These are phyloP conservation scores for Marmota monax DNA, from an alignment of 2,113 vertebrate genomes.

Conservation along the genomic window DNA sequence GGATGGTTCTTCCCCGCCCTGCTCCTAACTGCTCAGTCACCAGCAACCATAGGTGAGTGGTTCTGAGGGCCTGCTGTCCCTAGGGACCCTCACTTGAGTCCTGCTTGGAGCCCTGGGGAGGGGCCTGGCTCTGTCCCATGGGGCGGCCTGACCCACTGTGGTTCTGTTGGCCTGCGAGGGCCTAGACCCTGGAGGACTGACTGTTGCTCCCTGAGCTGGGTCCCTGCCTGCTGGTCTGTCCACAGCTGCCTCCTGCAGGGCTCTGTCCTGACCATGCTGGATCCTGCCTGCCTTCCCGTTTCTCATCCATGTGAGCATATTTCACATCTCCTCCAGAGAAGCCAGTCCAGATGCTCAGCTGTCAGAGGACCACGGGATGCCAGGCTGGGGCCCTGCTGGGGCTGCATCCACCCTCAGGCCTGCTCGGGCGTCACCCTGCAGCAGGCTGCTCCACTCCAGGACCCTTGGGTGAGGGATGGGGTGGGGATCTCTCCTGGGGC, in stretches of 20 bases:
- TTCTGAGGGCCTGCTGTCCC: neutral
- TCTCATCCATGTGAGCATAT: neutral
- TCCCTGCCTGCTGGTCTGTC: too few species aligned
- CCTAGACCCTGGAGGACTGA: fast-evolving
- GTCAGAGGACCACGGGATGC: too few species aligned
- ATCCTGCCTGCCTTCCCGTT: neutral
- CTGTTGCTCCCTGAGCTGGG: too few species aligned
- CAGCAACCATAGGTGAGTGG: neutral
- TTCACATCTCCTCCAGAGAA: neutral
- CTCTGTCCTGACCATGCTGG: too few species aligned
- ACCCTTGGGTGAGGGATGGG: neutral
- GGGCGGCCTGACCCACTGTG: neutral
- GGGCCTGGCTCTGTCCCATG: neutral
- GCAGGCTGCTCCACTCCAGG: fast-evolving
- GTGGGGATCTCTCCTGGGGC: too few species aligned
- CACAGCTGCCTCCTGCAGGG: too few species aligned
- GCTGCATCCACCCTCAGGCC: fast-evolving
- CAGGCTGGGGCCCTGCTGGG: too few species aligned
- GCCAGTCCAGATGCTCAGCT: fast-evolving
- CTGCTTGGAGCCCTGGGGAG: neutral
- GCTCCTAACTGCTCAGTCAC: fast-evolving
- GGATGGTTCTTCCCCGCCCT: neutral
- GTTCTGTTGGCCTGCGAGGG: neutral
- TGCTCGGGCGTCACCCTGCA: neutral
- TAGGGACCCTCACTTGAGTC: too few species aligned